Base-by-base conservation (phyloP, 1,140 invertebrate genomes). In the Latrodectus geometricus region DNA sequence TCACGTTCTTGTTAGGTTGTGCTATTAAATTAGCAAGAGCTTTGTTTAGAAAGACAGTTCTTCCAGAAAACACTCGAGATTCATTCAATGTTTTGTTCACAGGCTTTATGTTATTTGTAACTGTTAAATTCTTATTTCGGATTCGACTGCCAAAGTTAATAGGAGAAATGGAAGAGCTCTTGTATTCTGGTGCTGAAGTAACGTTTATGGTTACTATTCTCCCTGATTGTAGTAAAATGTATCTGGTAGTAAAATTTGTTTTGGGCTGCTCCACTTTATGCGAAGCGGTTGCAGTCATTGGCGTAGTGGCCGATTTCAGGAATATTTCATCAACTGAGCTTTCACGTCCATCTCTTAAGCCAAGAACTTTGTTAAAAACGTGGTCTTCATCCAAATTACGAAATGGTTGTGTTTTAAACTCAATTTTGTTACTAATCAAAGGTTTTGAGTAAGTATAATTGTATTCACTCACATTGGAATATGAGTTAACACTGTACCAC, bases 151-250 rank as follows among this genome's bases (percentile, higher is more conserved):
- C 83, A 61, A 86, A 86, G 50, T 77, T 70, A 35, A 49, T 3
- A 14, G 65, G 20, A 12, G 74, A 66, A 8, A 50, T 0, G 23
- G 8, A 2, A 4, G 74, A 12, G 21, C 4, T 48, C 0, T 35
- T 72, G 21, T 21, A 15, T 48, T 49, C 15, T 61, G 73, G 21
- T 3, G n/a, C 83, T 17, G 70, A 79, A 17, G 85, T 87, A 17
- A 87, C 85, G 9, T 87, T 87, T 8, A 87, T 87, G 4, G 68
- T 54, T 9, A 87, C 85, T 49, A 87, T 54, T 48, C 77, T 65
- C 5, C 85, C 85, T 17, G 85, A 87, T 23, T 87, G 76, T 3
- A 87, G 48, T 8, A 87, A 49, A 49, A 87, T 87, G 21, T 87
- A 87, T 68, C 85, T 35, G 8, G 85, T 87, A 9, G 77, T 80